phyloP scores from a whole-genome alignment of 92 coral and sea anemone genomes.

The Heliopora coerulea region DNA sequence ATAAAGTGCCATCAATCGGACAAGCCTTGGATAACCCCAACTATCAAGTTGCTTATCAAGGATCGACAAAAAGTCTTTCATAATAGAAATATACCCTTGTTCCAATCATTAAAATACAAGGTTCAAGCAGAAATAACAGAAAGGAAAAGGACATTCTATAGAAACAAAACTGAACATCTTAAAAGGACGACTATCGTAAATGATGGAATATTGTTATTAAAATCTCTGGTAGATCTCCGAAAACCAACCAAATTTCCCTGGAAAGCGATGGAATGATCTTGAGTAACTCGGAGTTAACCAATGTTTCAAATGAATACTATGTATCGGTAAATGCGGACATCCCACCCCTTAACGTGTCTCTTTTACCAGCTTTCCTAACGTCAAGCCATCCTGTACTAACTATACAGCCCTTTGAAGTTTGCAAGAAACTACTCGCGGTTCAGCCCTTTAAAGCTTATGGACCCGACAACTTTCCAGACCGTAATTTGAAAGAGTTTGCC shows the following conservation, averaged over 20 bases:
- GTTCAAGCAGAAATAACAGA: slow-evolving; percentile 6
- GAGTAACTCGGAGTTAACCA: slow-evolving; percentile 20
- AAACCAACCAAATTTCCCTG: slow-evolving; percentile 5
- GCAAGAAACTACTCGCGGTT: too few relatives aligned
- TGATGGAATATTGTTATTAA: slow-evolving; percentile 39
- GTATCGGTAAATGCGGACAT: slow-evolving; percentile 45
- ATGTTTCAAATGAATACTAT: slow-evolving; percentile 15
- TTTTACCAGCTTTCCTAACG: too few relatives aligned
- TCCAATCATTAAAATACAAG: slow-evolving; percentile 10
- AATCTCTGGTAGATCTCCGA: slow-evolving; percentile 23
- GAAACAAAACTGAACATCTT: slow-evolving; percentile 26
- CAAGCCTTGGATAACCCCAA: slow-evolving; percentile 42
- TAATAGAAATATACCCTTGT: not conserved
- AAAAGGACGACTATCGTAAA: not conserved
- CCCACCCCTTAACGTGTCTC: too few relatives aligned
- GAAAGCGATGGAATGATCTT: slow-evolving; percentile 15
- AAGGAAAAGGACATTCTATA: slow-evolving; percentile 14
- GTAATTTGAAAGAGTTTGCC: too few relatives aligned
- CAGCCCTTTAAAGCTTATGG: too few relatives aligned
- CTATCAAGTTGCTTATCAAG: slow-evolving; percentile 38
- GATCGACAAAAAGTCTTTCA: slow-evolving; percentile 39
- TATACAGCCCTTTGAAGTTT: too few relatives aligned
- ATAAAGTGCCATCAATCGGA: not conserved
- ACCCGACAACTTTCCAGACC: too few relatives aligned
- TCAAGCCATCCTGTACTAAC: too few relatives aligned